A percentile compares a stretch with the other conserved stretches of the same genome.
Evolutionary conservation across 2,888 invertebrate species (phyloP).

Genomic region (Nasonovia ribisnigri): DNA sequence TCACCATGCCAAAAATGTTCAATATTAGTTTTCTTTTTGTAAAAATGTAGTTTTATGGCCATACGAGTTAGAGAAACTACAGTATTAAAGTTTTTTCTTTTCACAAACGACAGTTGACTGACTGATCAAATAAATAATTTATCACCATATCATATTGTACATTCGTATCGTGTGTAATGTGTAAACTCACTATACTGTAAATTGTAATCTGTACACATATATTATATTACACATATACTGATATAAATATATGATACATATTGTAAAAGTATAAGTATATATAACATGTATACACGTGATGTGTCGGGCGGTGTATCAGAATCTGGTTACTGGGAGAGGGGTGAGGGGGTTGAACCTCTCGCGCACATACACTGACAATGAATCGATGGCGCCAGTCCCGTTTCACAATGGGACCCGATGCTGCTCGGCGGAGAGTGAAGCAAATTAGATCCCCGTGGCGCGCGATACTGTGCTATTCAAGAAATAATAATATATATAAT

Average conservation of each 20-base stretch:
- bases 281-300: background rate
- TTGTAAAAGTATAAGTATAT: background rate
- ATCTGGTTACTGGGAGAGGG: background rate
- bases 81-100: background rate
- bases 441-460: conserved; percentile 64
- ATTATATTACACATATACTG: background rate
- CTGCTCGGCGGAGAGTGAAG: conserved; percentile 50
- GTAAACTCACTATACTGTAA: background rate
- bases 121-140: background rate
- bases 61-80: background rate
- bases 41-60: background rate
- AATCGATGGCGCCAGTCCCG: conserved; percentile 65
- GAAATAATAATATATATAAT: background rate
- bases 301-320: background rate
- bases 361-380: conserved; percentile 43
- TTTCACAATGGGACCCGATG: conserved; percentile 56
- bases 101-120: background rate
- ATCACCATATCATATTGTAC: background rate
- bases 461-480: conserved; percentile 60
- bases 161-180: background rate
- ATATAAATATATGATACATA: background rate
- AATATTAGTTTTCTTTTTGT: background rate
- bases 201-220: background rate
- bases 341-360: background rate
- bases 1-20: background rate